Base-by-base conservation (phyloP, 2,113 vertebrate species). In the Terrapene triunguis region DNA sequence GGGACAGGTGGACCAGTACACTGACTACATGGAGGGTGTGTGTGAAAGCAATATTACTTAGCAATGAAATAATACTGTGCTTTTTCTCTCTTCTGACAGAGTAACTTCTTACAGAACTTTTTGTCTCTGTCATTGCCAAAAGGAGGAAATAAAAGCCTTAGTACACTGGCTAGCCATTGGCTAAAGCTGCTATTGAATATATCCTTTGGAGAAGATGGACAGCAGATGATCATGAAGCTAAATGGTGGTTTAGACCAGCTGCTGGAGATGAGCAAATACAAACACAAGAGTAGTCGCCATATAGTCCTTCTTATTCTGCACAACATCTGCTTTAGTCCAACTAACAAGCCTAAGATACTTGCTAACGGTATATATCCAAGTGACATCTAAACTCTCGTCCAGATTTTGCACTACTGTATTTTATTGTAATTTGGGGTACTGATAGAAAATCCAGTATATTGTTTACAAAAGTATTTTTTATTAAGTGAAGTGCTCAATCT, bases 51-150 rank as follows among this genome's bases (percentile, higher is more conserved):
- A 4, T 65, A 24, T 82, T 82, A 22, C n/a, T 87, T 44, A 35
- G 6, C 50, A 92, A 90, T 59, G 54, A 93, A 92, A 62, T 95
- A 82, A 93, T 57, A 3, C 10, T 93, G 38, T 93, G 48, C 35
- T 87, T 89, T 95, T 27, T 80, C 47, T 84, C 87, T 72, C 47
- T 94, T 94, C 76, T 95, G 92, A 85, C 98, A 99, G 99, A 99
- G 98, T 96, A 99, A 99, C 97, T 99, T 99, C 96, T 97, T 99
- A 83, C 99, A 99, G 96, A 98, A 98, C 91, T 99, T 99, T 96
- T 94, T 98, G 74, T 98, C 98, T 1, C 95, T 99, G 32, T 98
- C 99, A 0, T 86, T 98, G 84, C 98, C 99, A 32, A 99, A 99
- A 97, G 97, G 98, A 55, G 98, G 97, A 57, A 93, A 94, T 80